Evolutionary conservation across 2,888 invertebrate species (phyloP).

Genomic region (Acrocyrtus sp.): DNA sequence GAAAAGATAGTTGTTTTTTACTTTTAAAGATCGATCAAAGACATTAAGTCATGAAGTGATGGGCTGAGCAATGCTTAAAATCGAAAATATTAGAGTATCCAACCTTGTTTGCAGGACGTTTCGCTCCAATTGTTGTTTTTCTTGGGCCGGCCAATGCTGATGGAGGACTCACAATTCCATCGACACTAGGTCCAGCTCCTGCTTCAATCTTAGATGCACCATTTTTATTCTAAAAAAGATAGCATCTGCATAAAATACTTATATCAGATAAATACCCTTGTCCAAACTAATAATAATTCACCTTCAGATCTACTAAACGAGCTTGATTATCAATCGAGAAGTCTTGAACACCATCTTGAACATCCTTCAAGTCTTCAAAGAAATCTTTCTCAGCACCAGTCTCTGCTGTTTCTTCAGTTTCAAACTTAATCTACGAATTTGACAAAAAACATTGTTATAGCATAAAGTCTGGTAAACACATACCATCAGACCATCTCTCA

Average conservation of each 20-base stretch:
- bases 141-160: slow-evolving; percentile 67
- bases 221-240: slow-evolving; percentile 43
- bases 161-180: slow-evolving; percentile 65
- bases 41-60: neutral
- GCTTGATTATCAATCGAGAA: slow-evolving; percentile 60
- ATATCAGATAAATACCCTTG: neutral
- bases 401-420: slow-evolving; percentile 66
- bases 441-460: no score
- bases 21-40: slow-evolving; percentile 50
- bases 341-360: slow-evolving; percentile 39
- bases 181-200: slow-evolving; percentile 68
- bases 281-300: slow-evolving; percentile 9
- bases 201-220: slow-evolving; percentile 44
- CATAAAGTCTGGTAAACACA: no score
- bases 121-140: slow-evolving; percentile 78
- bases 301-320: slow-evolving; percentile 56
- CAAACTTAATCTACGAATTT: slow-evolving; percentile 57
- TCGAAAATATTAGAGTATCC: neutral
- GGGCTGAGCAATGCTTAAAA: slow-evolving; percentile 11
- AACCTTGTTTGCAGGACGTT: slow-evolving; percentile 78
- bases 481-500: no score
- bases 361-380: slow-evolving; percentile 77
- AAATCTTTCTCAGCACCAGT: slow-evolving; percentile 83
- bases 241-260: neutral
- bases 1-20: slow-evolving; percentile 3